These are phyloP conservation scores for Amblyjoppa proteus DNA, from an alignment of 2,888 invertebrate genomes.

Conservation along the genomic window DNA sequence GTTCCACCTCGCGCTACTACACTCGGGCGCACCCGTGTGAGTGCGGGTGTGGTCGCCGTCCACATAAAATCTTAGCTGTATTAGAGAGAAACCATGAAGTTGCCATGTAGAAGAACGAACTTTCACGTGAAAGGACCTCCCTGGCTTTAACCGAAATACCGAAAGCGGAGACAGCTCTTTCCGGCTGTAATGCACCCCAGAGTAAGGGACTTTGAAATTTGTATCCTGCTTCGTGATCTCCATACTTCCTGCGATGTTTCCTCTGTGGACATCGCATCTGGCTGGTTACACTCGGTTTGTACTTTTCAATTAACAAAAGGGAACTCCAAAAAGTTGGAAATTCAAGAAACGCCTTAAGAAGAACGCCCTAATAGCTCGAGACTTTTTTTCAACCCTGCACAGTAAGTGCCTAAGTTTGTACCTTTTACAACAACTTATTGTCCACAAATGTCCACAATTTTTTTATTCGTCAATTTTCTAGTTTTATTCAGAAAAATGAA, in stretches of 20 bases:
- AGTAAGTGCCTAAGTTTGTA: no score
- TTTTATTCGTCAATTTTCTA: no score
- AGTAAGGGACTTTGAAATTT: background rate
- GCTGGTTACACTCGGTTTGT: background rate
- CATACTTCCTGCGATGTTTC: background rate
- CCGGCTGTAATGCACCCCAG: background rate
- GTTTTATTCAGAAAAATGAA: no score
- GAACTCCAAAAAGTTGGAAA: background rate
- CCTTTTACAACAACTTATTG: no score
- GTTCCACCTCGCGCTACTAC: constrained; percentile 12
- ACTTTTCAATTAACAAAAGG: background rate
- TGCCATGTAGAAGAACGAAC: constrained; percentile 1
- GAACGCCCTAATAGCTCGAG: no score
- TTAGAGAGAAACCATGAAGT: constrained; percentile 3
- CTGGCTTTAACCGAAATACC: background rate
- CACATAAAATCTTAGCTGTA: constrained; percentile 34
- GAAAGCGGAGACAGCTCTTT: background rate
- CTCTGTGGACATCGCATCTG: background rate
- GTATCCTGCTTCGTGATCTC: background rate
- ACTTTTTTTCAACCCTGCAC: no score
- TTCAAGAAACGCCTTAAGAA: no score
- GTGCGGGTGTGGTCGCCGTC: constrained; percentile 29
- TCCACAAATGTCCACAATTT: no score
- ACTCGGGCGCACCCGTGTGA: constrained; percentile 4
- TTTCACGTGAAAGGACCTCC: constrained; percentile 33